phyloP scores from a whole-genome alignment of 2,113 vertebrate genomes.

The Globicephala melas region DNA sequence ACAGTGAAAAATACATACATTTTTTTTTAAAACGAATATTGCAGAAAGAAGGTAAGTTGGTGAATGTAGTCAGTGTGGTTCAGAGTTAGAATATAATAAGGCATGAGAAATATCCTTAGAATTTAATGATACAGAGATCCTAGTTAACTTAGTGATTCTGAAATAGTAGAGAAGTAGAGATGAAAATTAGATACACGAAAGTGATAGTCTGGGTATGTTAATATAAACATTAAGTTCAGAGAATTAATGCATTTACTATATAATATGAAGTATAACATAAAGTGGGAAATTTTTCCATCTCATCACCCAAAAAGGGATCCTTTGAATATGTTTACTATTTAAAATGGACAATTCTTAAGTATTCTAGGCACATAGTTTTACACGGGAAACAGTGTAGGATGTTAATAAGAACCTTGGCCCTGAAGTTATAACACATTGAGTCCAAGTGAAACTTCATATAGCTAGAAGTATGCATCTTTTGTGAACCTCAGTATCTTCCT shows the following conservation, averaged over 20 bases:
- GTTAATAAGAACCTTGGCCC: not conserved
- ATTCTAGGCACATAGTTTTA: not conserved
- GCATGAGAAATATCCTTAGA: not conserved
- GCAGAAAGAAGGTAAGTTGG: not conserved
- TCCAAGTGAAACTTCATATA: not conserved
- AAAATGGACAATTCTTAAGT: not conserved
- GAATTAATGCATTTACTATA: not conserved
- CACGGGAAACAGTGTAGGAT: not conserved
- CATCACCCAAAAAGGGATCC: not conserved
- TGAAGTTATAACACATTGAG: not conserved
- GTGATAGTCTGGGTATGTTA: not conserved
- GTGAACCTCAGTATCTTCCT: not conserved
- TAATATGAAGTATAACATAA: not conserved
- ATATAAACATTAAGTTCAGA: constrained; percentile 5
- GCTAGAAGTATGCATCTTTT: not conserved
- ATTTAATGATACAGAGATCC: not conserved
- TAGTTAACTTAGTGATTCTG: not conserved
- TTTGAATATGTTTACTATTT: not conserved
- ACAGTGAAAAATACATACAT: too few species aligned
- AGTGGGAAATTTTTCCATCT: not conserved
- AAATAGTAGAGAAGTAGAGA: not conserved
- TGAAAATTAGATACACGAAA: not conserved
- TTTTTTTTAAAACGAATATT: not conserved
- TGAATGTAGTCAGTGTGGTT: not conserved
- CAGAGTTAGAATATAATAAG: not conserved